phyloP scores from a whole-genome alignment of 2,888 invertebrate species.

The Lampropteryx suffumata region DNA sequence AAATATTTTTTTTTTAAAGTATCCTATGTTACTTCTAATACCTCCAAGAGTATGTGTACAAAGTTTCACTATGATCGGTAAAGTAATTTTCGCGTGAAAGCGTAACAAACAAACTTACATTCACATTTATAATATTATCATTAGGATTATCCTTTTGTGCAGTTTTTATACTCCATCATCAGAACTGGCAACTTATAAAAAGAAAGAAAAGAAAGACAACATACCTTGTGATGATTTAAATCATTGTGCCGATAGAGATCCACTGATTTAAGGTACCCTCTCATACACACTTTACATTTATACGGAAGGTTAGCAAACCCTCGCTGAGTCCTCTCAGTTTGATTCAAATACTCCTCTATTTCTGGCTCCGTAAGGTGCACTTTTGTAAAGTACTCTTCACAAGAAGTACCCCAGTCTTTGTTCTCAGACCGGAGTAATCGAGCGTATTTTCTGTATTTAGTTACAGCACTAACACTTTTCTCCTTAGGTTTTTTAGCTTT shows the following conservation, averaged over 20 bases:
- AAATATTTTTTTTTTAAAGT: no score
- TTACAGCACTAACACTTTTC: slow-evolving; percentile 22
- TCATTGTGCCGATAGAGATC: slow-evolving; percentile 46
- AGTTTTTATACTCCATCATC: no score
- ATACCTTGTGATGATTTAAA: slow-evolving; percentile 46
- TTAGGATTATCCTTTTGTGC: no score
- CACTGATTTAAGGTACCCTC: slow-evolving; percentile 34
- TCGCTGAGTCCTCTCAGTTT: slow-evolving; percentile 14
- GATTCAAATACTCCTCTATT: slow-evolving; percentile 15
- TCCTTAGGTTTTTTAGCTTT: slow-evolving; percentile 14
- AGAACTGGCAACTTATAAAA: no score
- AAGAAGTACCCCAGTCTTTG: slow-evolving; percentile 28
- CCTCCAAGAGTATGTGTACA: no score
- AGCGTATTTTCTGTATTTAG: slow-evolving; percentile 24
- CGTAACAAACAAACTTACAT: no score
- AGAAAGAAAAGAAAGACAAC: no score
- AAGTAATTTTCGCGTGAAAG: no score
- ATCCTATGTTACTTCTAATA: no score
- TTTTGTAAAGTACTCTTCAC: slow-evolving; percentile 15
- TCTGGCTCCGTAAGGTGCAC: slow-evolving; percentile 7
- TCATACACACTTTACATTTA: slow-evolving; percentile 20
- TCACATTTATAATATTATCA: no score
- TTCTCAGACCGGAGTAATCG: slow-evolving; percentile 17
- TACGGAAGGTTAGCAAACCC: slow-evolving; percentile 7
- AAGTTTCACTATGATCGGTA: no score